These are phyloP conservation scores for Cnemophilus loriae DNA, from an alignment of 2,113 vertebrate genomes.

Conservation along the genomic window DNA sequence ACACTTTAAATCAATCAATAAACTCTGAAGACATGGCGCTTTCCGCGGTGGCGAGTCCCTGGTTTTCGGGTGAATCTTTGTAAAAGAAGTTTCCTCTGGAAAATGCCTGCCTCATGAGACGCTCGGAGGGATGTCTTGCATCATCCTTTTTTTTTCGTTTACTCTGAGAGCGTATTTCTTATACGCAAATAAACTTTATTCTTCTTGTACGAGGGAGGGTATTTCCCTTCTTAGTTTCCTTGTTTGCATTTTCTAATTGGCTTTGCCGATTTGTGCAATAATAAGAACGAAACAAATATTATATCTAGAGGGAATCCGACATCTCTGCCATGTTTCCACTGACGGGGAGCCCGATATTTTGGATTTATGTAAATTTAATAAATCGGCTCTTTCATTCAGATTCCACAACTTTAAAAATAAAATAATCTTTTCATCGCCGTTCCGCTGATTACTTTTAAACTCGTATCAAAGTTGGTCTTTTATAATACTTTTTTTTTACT, in stretches of 20 bases:
- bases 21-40: conserved; percentile 9
- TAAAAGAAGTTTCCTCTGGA: neutral
- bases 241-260: neutral
- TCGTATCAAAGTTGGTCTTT: neutral
- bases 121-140: no score
- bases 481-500: neutral
- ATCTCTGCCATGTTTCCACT: neutral
- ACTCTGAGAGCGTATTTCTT: neutral
- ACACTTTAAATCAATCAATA: conserved; percentile 63
- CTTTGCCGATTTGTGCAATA: neutral
- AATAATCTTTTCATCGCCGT: neutral
- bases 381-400: neutral
- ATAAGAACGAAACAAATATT: neutral
- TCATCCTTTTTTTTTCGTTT: neutral
- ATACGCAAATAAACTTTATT: neutral
- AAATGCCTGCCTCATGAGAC: neutral
- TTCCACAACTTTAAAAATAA: neutral
- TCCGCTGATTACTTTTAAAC: neutral
- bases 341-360: neutral
- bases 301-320: neutral
- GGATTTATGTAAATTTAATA: neutral
- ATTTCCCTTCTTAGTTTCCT: neutral
- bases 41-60: neutral
- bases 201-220: neutral
- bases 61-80: neutral